Base-by-base conservation (phyloP, 2,888 invertebrate species). In the Torymus texanus region DNA sequence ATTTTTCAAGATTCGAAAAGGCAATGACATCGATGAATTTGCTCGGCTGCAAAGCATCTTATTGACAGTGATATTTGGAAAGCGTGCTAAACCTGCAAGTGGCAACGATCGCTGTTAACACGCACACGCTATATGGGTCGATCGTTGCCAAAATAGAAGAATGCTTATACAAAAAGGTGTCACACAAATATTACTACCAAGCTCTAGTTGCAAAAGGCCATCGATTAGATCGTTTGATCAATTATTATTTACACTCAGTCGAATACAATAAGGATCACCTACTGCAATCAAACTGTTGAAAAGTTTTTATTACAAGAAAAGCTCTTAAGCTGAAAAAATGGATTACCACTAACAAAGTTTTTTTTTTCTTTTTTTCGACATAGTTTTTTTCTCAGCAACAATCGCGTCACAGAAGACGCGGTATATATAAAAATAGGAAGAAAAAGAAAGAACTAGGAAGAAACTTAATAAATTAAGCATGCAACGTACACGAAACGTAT, bases 231-330 rank as follows among this genome's bases (percentile, higher is more conserved):
- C 50, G 12, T 65, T 75, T 53, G 53, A 68, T 75, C 73, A 65
- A 73, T 73, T 79, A 79, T 73, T 79, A 79, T 77, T 79, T 82
- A 82, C 78, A 80, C n/a, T 18, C 59, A 66, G 41, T 75, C 61
- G 41, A 50, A 61, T 24, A 13, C 18, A 4, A 56, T 21, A 67
- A 63, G 59, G 56, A 75, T 80, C 71, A 63, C 24, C 79, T 75
- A 75, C 74, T 75, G 65, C 73, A 67, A 74, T 71, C 65, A 21
- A 75, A 75, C 53, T 53, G 29, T 71, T 65, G 12, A 58, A 65
- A 56, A 55, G 51, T 51, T 75, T 55, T 50, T 51, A 67, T 75
- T 76, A 78, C 21, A 63, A 56, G 14, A 70, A 18, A 78, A 73
- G 51, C 68, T 41, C 65, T 68, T 79, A 76, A 78, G 59, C 59